Base-by-base conservation (phyloP, 2,113 vertebrate species). In the Poicephalus gulielmi region DNA sequence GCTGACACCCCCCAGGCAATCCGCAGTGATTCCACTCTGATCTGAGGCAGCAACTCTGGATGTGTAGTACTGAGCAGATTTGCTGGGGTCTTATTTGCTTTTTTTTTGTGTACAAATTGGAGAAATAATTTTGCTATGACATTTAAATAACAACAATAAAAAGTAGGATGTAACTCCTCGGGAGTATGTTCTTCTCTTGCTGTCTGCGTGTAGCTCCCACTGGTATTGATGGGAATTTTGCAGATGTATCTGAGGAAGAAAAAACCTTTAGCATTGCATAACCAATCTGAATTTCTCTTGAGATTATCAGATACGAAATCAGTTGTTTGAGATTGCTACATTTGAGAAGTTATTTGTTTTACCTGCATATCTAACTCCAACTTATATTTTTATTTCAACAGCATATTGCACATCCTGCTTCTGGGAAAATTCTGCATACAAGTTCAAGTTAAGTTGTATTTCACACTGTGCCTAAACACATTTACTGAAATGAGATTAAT, bases 401-500 rank as follows among this genome's bases (percentile, higher is more conserved):
- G 67, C 76, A 17, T 41, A 50, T 64, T 46, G 88, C 80, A 11
- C 47, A 49, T 62, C 88, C 81, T 17, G 49, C 86, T 94, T 60
- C 75, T 63, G 78, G 95, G 92, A 69, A 79, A 77, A 53, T 57
- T 68, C 80, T 18, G 70, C 73, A 27, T 57, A 8, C 13, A 1
- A 30, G 4, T 77, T 49, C 75, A 4, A 13, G 91, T 78, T 69
- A 83, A 74, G 94, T 86, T 68, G n/a, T 90, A 64, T 95, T 97
- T 97, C 97, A 95, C 91, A 88, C 75, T 83, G 92, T 97, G 79
- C 90, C 93, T 93, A 91, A 97, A 95, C 75, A 81, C 92, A 50
- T 95, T 97, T 85, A 62, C 95, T 50, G 92, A 96, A 97, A 97
- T 94, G 97, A 98, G 95, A 97, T 94, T 97, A 93, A 97, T 39